phyloP scores from a whole-genome alignment of 2,888 invertebrate species.

The Neelides folsomi region DNA sequence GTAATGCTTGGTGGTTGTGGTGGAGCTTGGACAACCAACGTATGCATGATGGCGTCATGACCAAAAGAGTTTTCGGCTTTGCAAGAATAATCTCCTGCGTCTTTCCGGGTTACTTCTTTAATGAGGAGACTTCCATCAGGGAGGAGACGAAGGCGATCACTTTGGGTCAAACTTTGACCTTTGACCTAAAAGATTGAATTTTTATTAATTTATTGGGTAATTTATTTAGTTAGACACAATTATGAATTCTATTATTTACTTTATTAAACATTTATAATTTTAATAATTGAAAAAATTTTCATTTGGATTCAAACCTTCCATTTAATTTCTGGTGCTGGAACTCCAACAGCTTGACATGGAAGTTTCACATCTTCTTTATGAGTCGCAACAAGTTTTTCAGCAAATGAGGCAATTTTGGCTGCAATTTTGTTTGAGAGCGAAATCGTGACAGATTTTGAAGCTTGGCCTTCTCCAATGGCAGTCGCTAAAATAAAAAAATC shows the following conservation, averaged over 20 bases:
- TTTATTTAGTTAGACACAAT: neutral
- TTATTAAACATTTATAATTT: neutral
- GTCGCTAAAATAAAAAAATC: slow-evolving; percentile 46
- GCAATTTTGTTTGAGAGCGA: slow-evolving; percentile 70
- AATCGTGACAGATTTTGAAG: slow-evolving; percentile 71
- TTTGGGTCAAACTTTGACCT: slow-evolving; percentile 61
- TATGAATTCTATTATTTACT: too few species aligned
- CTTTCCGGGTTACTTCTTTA: slow-evolving; percentile 71
- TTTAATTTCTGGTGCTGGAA: slow-evolving; percentile 73
- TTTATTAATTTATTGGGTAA: neutral
- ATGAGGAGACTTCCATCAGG: slow-evolving; percentile 86
- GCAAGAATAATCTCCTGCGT: slow-evolving; percentile 88
- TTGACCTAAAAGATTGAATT: slow-evolving; percentile 44
- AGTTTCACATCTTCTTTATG: slow-evolving; percentile 83
- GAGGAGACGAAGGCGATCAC: slow-evolving; percentile 67
- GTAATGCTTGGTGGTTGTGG: slow-evolving; percentile 63
- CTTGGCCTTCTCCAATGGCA: slow-evolving; percentile 83
- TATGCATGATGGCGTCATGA: slow-evolving; percentile 30
- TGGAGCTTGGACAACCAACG: slow-evolving; percentile 45
- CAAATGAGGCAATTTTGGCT: slow-evolving; percentile 88
- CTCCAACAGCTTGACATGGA: slow-evolving; percentile 82
- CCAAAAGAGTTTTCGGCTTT: slow-evolving; percentile 29
- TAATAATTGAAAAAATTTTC: neutral
- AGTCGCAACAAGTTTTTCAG: slow-evolving; percentile 79
- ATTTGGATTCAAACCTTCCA: slow-evolving; percentile 53